Evolutionary conservation across 2,888 invertebrate species (phyloP), one percentile per base, ranked within the genome.

Genomic region (Trissolcus japonicus): DNA sequence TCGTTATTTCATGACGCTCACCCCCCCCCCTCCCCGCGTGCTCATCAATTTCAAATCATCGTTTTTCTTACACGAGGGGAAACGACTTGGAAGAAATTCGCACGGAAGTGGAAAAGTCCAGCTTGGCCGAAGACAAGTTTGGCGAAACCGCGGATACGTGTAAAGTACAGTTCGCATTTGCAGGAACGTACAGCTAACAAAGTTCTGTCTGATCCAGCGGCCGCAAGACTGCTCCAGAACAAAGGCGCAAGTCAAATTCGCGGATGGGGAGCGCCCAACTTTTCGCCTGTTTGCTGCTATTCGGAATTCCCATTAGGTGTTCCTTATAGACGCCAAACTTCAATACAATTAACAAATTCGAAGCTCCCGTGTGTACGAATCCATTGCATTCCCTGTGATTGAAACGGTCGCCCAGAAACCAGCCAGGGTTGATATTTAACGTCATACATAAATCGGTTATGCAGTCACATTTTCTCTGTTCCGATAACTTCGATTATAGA

Each of bases 251-350:
- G 57, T 46, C 43, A 41, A 72, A 72, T 68, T 68, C 73, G 69
- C n/a, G 53, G 46, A 25, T 13, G 55, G 40, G 48, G 6, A 53
- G 68, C n/a, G 13, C 29, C 48, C 71, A 79, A 76, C 79, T 79
- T 73, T 46, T n/a, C 43, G 55, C 60, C 59, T 69, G 54, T 35
- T 69, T 53, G 40, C 76, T 62, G 46, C 51, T 73, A 76, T 74
- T 71, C 73, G 69, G 67, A 79, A 79, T 79, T 79, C 79, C 74
- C 76, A 79, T 79, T 79, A 79, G 65, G 62, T 69, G 63, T 60
- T 68, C 79, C 69, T 76, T 65, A 74, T 60, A 54, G 61, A 63
- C 61, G 59, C 35, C 71, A 54, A 79, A 76, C 76, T 74, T 76
- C 73, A 71, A 74, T 76, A 76, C 73, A 79, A 79, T 76, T 79